A percentile compares a stretch with the other conserved stretches of the same genome.
Evolutionary conservation across 2,113 vertebrate species (phyloP).

Genomic region (Sceloporus tristichus): DNA sequence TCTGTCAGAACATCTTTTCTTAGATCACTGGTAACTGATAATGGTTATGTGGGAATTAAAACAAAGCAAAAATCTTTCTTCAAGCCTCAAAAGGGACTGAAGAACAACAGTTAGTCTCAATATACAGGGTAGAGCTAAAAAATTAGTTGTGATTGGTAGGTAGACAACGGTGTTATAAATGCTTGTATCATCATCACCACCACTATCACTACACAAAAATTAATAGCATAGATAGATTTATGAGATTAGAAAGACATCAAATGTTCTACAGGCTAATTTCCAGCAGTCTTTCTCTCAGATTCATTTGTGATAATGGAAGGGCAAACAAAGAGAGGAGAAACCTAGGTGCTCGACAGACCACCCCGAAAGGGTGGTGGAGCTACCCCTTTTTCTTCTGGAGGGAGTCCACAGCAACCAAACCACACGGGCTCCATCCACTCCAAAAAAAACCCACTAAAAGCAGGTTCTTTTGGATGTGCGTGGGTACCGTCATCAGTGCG

Average conservation of each 20-base stretch:
- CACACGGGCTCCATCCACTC: too few species aligned
- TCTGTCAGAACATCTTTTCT: not conserved
- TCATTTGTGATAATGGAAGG: not conserved
- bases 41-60: not conserved
- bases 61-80: not conserved
- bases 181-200: not conserved
- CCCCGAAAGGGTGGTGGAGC: too few species aligned
- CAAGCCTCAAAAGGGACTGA: not conserved
- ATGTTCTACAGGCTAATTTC: not conserved
- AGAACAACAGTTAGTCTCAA: not conserved
- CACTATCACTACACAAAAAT: too few species aligned
- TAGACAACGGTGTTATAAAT: not conserved
- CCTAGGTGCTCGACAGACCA: too few species aligned
- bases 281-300: not conserved
- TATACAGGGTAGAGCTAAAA: not conserved
- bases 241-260: too few species aligned
- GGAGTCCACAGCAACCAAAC: too few species aligned
- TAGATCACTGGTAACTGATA: not conserved
- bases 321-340: not conserved
- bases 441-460: too few species aligned
- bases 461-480: too few species aligned
- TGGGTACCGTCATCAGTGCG: too few species aligned
- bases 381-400: too few species aligned
- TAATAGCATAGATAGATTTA: too few species aligned
- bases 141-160: not conserved